phyloP scores from a whole-genome alignment of 2,888 invertebrate genomes.

The Nudaria mundana region DNA sequence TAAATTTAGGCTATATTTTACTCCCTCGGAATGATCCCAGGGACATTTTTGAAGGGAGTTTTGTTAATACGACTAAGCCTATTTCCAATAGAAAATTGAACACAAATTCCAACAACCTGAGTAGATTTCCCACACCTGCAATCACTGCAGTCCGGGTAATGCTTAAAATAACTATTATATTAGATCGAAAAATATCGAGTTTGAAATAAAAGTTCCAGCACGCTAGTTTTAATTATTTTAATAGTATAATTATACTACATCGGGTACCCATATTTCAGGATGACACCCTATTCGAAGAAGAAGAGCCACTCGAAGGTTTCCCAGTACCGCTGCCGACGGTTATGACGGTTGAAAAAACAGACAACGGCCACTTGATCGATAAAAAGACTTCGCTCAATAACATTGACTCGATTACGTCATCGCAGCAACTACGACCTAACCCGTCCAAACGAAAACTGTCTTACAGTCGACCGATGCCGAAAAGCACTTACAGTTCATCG shows the following conservation, averaged over 20 bases:
- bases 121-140: too few relatives aligned
- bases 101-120: too few relatives aligned
- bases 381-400: slow-evolving; percentile 37
- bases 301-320: slow-evolving; percentile 55
- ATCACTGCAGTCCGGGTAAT: too few relatives aligned
- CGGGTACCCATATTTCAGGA: slow-evolving; percentile 52
- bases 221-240: background rate
- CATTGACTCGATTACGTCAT: slow-evolving; percentile 31
- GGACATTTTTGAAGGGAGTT: too few relatives aligned
- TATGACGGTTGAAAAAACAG: slow-evolving; percentile 34
- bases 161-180: too few relatives aligned
- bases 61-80: too few relatives aligned
- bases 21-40: too few relatives aligned
- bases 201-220: too few relatives aligned
- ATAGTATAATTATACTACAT: background rate
- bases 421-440: slow-evolving; percentile 51
- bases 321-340: slow-evolving; percentile 32
- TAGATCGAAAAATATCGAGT: too few relatives aligned
- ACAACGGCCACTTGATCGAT: slow-evolving; percentile 31
- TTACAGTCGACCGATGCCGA: slow-evolving; percentile 54
- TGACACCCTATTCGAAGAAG: slow-evolving; percentile 68
- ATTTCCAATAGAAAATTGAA: too few relatives aligned
- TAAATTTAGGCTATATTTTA: too few relatives aligned
- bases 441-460: slow-evolving; percentile 64
- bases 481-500: slow-evolving; percentile 79